Evolutionary conservation across 2,797 vertebrate genomes (phyloP), one percentile per base, ranked within the genome.

Genomic region (Epinephelus coioides): DNA sequence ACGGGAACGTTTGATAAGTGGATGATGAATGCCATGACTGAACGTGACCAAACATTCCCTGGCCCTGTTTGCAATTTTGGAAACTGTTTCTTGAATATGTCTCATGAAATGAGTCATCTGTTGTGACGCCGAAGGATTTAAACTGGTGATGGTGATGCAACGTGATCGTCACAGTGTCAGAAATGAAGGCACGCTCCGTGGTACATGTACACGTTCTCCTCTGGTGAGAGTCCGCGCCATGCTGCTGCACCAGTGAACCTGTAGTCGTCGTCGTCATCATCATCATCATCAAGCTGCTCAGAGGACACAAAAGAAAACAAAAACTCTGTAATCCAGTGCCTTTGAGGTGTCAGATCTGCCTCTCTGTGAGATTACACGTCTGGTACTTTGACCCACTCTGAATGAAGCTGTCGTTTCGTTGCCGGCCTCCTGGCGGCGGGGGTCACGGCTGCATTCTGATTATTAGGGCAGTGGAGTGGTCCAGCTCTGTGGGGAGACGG

Each of bases 391-490:
- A 90, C 87, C 77, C 19, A 12, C 55, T n/a, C 46, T 63, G 56
- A 78, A 72, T 65, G 73, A 67, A 72, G 71, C 63, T 82, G 80
- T 78, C 81, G n/a, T 6, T 57, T 46, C 27, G 75, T 68, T 68
- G 54, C 61, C 66, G 23, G 61, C 55, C 27, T n/a, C 85, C 84
- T 86, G 82, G 76, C 61, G 54, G 70, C 47, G 23, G 79, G 79
- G 85, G 86, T 88, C 84, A 69, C 2, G 61, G 47, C 69, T 19
- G 44, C 1, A 66, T 80, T 70, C 38, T 69, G 85, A 71, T 89
- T 85, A 74, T 72, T 84, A 62, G 84, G 78, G 59, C 77, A 83
- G 55, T 78, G 77, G 89, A 88, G 85, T 70, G 76, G 83, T 56
- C 49, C 69, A 56, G n/a, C 57, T 84, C 83, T 80, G 76, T 0